Base-by-base conservation (phyloP, 2,113 vertebrate species). In the Gymnorhina tibicen region DNA sequence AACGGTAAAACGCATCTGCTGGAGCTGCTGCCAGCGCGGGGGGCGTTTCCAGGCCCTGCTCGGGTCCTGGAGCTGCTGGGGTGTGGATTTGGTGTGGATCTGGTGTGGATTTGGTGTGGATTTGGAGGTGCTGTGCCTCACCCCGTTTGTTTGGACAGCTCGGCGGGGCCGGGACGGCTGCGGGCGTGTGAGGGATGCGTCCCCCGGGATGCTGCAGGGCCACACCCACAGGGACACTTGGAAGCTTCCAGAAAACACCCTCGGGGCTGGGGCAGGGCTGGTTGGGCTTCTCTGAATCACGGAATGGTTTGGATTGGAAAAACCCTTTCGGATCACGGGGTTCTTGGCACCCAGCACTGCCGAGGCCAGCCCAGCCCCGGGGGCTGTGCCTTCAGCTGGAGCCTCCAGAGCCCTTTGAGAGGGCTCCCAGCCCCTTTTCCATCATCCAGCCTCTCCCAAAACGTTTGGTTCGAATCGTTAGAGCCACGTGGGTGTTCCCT, bases 1-100 rank as follows among this genome's bases (percentile, higher is more conserved):
- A 52, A 79, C 53, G 56, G 2, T 93, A 88, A 96, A 96, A 37
- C n/a, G 72, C 95, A 93, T 94, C 95, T 97, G 96, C 87, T 73
- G 47, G 75, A 91, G 85, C 87, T 72, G 79, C 89, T 3, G 63
- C 80, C 87, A n/a, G 91, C 66, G 56, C 4, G 5, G 56, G 93
- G 82, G 92, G 78, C 16, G 75, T 70, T 66, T 78, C 68, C 90
- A 81, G 81, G 26, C 67, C 56, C 93, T 70, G 89, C 59, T 58
- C 17, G 44, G 47, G 78, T 86, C 78, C 87, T 9, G 10, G 76
- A 17, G 42, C 47, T 2, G 11, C 13, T 7, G 63, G 62, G 21
- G 74, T 23, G 46, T 7, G 59, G 76, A 9, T 82, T 59, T 79
- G 83, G 52, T 16, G 58, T 12, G 23, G 23, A 26, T n/a, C n/a